Evolutionary conservation across 2,113 vertebrate genomes (phyloP).

Genomic region (Limanda limanda): DNA sequence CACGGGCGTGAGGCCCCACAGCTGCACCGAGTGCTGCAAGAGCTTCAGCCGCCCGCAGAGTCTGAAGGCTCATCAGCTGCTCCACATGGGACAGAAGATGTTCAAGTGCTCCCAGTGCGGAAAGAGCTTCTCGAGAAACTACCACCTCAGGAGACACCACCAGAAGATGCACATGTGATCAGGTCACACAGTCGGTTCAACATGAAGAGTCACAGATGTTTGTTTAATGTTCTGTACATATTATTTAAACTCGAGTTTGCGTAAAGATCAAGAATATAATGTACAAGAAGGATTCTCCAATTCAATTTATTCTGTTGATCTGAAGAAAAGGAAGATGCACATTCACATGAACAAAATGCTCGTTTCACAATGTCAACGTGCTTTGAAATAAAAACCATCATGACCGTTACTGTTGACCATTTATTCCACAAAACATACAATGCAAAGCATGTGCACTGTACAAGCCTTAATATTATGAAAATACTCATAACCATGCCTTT

Average conservation of each 20-base stretch:
- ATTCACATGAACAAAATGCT: not conserved
- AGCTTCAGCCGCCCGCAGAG: conserved; percentile 85
- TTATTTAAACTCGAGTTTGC: conserved; percentile 13
- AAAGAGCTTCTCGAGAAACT: conserved; percentile 83
- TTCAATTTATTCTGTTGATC: not conserved
- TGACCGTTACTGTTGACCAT: conserved; percentile 77
- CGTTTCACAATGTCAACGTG: not conserved
- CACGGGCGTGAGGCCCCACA: conserved; percentile 80
- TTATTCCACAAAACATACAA: conserved; percentile 86
- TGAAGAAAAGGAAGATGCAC: not conserved
- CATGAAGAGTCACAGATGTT: not conserved
- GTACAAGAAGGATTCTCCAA: not conserved
- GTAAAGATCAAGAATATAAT: not conserved
- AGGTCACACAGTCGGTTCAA: not conserved
- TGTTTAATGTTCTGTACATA: conserved; percentile 14
- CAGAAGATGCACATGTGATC: conserved; percentile 82
- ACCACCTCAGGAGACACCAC: conserved; percentile 83
- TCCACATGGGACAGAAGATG: conserved; percentile 81
- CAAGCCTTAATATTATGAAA: conserved; percentile 83
- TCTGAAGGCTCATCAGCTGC: conserved; percentile 83
- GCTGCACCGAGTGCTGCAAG: conserved; percentile 80
- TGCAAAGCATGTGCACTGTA: conserved; percentile 84
- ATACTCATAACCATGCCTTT: conserved; percentile 81
- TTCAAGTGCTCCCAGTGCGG: conserved; percentile 82
- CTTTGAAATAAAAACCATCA: conserved; percentile 50